phyloP scores from a whole-genome alignment of 2,797 vertebrate genomes.

The Acropternis orthonyx region DNA sequence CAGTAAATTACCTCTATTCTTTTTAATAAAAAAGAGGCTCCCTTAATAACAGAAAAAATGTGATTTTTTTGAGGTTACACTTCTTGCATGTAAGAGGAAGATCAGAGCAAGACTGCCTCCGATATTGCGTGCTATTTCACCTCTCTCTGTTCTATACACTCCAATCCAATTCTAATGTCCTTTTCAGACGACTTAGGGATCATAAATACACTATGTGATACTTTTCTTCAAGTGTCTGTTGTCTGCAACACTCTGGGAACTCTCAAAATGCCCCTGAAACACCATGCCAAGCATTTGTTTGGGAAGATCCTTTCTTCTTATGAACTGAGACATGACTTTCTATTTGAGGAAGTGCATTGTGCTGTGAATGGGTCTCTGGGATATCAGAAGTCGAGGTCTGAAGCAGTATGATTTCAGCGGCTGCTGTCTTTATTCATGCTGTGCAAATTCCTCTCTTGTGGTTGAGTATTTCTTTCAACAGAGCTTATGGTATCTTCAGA shows the following conservation, averaged over 20 bases:
- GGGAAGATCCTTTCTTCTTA: not conserved
- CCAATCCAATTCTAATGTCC: not conserved
- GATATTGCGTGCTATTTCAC: not conserved
- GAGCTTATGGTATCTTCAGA: not conserved
- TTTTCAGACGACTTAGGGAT: not conserved
- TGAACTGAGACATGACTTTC: not conserved
- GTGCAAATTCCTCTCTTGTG: not conserved
- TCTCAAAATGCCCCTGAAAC: not conserved
- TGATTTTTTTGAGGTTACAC: not conserved
- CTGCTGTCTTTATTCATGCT: not conserved
- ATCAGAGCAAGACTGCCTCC: rapidly evolving
- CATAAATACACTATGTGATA: not conserved
- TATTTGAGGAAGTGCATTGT: not conserved
- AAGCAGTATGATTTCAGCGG: not conserved
- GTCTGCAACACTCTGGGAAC: not conserved
- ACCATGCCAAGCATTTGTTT: not conserved
- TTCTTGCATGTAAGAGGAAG: not conserved
- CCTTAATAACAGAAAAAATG: not conserved
- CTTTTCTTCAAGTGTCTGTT: not conserved
- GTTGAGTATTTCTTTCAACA: not conserved
- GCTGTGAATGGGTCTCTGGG: not conserved
- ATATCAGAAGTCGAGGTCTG: not conserved
- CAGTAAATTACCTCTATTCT: not conserved
- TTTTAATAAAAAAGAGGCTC: not conserved
- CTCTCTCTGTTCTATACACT: not conserved